Conservation (phyloP, 2,797 vertebrate genomes). For the Alectoris magna region DNA sequence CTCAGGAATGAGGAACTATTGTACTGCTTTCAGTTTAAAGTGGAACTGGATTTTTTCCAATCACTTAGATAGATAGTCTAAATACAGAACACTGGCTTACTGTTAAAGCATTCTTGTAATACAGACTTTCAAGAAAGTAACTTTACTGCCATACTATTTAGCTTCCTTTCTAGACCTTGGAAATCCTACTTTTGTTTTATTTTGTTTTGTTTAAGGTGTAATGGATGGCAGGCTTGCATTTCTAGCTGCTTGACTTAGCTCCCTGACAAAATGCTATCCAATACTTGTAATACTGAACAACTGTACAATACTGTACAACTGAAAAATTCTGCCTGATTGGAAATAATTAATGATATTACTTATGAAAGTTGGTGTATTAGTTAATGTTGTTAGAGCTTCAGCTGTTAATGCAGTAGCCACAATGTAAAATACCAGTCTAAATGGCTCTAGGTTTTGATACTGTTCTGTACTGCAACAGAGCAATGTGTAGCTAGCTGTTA, state of each 20-base stretch:
- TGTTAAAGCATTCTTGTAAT: neutral
- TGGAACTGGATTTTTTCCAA: neutral
- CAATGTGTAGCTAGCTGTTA: neutral
- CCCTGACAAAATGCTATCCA: neutral
- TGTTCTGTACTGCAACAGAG: neutral
- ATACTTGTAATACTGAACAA: neutral
- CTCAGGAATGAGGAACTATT: neutral
- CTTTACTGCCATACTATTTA: neutral
- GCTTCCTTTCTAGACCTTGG: neutral
- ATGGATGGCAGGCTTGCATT: neutral
- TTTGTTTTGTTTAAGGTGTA: neutral
- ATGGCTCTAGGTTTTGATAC: neutral
- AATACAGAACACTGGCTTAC: neutral
- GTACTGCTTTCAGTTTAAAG: neutral
- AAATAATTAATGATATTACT: neutral
- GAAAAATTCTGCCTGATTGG: neutral
- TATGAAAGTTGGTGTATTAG: neutral
- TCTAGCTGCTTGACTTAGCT: neutral
- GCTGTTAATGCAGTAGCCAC: neutral
- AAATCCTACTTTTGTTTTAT: neutral
- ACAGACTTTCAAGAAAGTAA: neutral
- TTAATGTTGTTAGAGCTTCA: neutral
- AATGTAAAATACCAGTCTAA: neutral
- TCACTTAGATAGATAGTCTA: neutral
- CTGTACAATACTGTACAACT: too few species aligned